Evolutionary conservation across 1,140 invertebrate genomes (phyloP), one percentile per base, ranked within the genome.

Genomic region (Scaptodrosophila lebanonensis): DNA sequence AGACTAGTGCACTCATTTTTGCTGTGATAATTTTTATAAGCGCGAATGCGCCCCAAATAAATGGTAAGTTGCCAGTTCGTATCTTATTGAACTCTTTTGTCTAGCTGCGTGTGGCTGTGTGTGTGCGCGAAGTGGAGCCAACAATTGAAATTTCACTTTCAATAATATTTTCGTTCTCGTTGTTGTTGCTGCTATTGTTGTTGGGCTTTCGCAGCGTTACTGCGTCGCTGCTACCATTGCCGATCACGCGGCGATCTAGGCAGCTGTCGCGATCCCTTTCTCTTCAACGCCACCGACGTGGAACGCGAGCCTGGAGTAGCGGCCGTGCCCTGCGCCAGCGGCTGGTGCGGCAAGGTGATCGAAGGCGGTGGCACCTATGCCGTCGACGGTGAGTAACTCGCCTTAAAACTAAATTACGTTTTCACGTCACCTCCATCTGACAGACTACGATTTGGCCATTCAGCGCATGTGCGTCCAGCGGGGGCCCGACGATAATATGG

Each of bases 321-420:
- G 60, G 90, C 92, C 1, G 89, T 93, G 4, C 94, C 95, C 0
- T 98, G 96, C 86, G 93, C 94, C 6, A 96, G 95, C 4, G 95
- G 95, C 18, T 98, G 96, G 96, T 98, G 96, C 82, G 93, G 93
- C 5, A 98, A 97, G 89, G 92, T 95, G 30, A 91, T 96, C 15
- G 95, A 97, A 87, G 93, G 92, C 25, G 90, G 90, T 59, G 91
- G 91, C 83, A 88, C 92, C 38, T 91, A 91, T 54, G 91, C 93
- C 87, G 90, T 91, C 47, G 90, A 91, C 75, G 89, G 89, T 89
- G 84, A 56, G 8, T 43, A 25, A 15, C 5, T n/a, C 2, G 11
- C 7, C 53, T 64, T 71, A 15, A 11, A 13, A 8, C 27, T 29
- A 60, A 16, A 52, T 36, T 44, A 8, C 36, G 25, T 40, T 8